phyloP scores from a whole-genome alignment of 2,113 vertebrate genomes.

The Melanerpes formicivorus region DNA sequence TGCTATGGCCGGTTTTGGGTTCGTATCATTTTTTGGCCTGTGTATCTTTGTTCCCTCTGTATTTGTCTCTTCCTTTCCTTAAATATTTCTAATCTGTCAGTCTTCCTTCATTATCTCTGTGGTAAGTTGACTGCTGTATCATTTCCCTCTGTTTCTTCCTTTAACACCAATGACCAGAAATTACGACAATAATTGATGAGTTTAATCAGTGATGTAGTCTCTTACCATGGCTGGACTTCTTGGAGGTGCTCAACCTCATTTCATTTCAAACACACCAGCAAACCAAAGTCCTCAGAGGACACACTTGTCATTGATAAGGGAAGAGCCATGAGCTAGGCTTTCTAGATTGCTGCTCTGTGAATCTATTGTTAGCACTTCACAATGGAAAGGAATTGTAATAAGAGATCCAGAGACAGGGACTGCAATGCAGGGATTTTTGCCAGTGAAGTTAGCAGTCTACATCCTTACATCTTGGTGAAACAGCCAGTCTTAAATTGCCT shows the following conservation, averaged over 20 bases:
- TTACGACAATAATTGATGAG: background rate
- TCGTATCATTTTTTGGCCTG: background rate
- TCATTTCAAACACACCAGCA: background rate
- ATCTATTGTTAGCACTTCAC: background rate
- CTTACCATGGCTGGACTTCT: background rate
- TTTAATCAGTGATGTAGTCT: background rate
- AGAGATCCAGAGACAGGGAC: background rate
- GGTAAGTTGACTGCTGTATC: background rate
- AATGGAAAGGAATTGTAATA: background rate
- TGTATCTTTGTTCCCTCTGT: background rate
- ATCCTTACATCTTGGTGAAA: background rate
- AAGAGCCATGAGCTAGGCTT: background rate
- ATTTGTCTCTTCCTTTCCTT: background rate
- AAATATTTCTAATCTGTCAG: background rate
- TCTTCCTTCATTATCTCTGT: background rate
- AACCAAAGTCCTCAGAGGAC: background rate
- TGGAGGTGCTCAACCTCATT: background rate
- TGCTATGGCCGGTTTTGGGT: background rate
- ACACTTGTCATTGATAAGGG: background rate
- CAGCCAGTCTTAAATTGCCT: background rate
- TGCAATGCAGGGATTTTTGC: background rate
- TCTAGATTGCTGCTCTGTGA: background rate
- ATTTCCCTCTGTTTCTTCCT: background rate
- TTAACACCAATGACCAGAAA: background rate
- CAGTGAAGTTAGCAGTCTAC: background rate